These are phyloP conservation scores for silkworm (Bombyx mori) DNA, from an alignment of 1,140 invertebrate genomes.

Conservation along the genomic window DNA sequence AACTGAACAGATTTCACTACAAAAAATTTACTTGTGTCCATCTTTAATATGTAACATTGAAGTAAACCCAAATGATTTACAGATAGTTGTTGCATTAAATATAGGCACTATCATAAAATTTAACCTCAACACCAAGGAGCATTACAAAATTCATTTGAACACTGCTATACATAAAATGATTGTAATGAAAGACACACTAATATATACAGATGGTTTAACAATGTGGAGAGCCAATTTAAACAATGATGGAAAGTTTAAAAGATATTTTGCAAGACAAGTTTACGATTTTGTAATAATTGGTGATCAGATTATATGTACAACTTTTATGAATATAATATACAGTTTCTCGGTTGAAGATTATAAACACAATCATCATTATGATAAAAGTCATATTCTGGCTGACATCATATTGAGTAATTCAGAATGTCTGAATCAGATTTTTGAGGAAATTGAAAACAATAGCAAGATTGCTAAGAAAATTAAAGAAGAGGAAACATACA, in stretches of 20 bases:
- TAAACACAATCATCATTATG: slow-evolving; percentile 12
- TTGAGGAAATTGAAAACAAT: slow-evolving; percentile 35
- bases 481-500: slow-evolving; percentile 34
- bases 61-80: slow-evolving; percentile 19
- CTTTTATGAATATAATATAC: slow-evolving; percentile 48
- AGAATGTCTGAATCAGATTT: slow-evolving; percentile 34
- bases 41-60: slow-evolving; percentile 35
- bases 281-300: slow-evolving; percentile 40
- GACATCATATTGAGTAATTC: slow-evolving; percentile 33
- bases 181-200: slow-evolving; percentile 20
- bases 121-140: slow-evolving; percentile 17
- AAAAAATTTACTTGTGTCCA: slow-evolving; percentile 37
- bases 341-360: slow-evolving; percentile 28
- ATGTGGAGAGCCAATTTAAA: slow-evolving; percentile 44
- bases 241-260: slow-evolving; percentile 24
- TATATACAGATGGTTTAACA: slow-evolving; percentile 45
- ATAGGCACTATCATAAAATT: slow-evolving; percentile 36
- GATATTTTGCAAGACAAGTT: slow-evolving; percentile 35
- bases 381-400: slow-evolving; percentile 27
- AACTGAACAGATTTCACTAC: slow-evolving; percentile 12
- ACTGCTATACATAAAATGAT: slow-evolving; percentile 36
- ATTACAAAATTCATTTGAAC: slow-evolving; percentile 39
- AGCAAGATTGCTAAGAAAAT: slow-evolving; percentile 29
- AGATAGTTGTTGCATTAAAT: slow-evolving; percentile 31
- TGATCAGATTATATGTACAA: slow-evolving; percentile 45